Evolutionary conservation across 1,140 invertebrate species (phyloP).

Genomic region (Luehdorfia chinensis): DNA sequence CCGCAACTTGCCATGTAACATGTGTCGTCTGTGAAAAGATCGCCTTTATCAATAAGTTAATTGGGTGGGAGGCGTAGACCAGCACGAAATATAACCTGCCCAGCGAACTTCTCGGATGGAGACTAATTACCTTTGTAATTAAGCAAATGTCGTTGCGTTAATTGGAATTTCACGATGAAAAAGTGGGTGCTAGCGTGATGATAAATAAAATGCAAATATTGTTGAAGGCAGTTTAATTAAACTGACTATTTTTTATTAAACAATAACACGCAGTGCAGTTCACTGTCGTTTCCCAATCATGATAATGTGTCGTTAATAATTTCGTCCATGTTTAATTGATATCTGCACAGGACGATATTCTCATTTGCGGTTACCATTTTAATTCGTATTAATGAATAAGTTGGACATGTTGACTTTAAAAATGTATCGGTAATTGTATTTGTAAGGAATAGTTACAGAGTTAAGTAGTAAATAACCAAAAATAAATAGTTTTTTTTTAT

Average conservation of each 20-base stretch:
- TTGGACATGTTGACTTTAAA: conserved; percentile 15
- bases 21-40: conserved; percentile 10
- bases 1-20: too few species aligned
- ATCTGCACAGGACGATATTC: conserved; percentile 1
- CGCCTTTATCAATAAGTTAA: conserved; percentile 17
- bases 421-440: conserved; percentile 7
- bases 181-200: conserved; percentile 44
- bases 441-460: background rate
- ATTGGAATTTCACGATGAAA: conserved; percentile 45
- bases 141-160: conserved; percentile 45
- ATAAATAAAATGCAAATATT: conserved; percentile 46
- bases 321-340: conserved; percentile 15
- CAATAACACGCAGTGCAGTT: background rate
- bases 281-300: background rate
- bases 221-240: conserved; percentile 23
- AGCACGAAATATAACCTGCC: conserved; percentile 26
- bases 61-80: conserved; percentile 24
- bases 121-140: conserved; percentile 54
- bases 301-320: conserved; percentile 18
- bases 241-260: conserved; percentile 15
- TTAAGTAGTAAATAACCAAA: background rate
- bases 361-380: conserved; percentile 9
- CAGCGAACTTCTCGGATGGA: conserved; percentile 38
- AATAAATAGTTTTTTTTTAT: background rate
- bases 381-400: conserved; percentile 16